Conservation (phyloP, 2,888 invertebrate genomes). For the Odontothrips loti region DNA sequence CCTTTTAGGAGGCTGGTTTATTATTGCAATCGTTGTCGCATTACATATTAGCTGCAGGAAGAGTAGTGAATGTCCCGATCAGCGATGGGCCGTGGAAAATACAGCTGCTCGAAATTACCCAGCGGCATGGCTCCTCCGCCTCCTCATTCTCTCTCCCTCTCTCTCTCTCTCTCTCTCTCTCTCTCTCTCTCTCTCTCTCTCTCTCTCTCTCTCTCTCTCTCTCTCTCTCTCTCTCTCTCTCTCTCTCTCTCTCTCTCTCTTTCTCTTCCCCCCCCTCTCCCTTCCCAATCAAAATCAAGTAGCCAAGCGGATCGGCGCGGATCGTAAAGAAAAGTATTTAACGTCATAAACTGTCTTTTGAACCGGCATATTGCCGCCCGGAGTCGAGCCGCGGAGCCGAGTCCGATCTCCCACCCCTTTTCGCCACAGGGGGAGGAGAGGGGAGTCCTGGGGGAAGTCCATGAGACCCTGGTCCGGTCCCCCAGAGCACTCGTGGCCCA, state of each 20-base stretch:
- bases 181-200: too few relatives aligned
- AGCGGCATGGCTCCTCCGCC: too few relatives aligned
- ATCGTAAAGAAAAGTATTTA: slow-evolving; percentile 15
- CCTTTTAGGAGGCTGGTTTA: not conserved
- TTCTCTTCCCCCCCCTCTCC: too few relatives aligned
- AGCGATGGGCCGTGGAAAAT: not conserved
- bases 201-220: too few relatives aligned
- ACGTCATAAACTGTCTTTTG: slow-evolving; percentile 14
- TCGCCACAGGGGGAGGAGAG: not conserved
- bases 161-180: too few relatives aligned
- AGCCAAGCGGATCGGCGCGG: not conserved
- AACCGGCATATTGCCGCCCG: slow-evolving; percentile 20
- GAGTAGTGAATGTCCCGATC: not conserved
- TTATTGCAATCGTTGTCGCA: slow-evolving; percentile 5
- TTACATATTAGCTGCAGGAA: not conserved
- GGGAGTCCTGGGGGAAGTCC: not conserved
- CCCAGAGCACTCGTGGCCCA: too few relatives aligned
- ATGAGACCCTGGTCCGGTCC: too few relatives aligned
- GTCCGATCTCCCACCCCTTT: not conserved
- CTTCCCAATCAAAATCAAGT: not conserved
- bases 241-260: not conserved
- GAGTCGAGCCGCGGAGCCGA: not conserved
- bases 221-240: too few relatives aligned
- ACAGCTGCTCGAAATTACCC: too few relatives aligned
- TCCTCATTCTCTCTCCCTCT: too few relatives aligned